Evolutionary conservation across 2,113 vertebrate species (phyloP).

Genomic region (Thomomys bottae): DNA sequence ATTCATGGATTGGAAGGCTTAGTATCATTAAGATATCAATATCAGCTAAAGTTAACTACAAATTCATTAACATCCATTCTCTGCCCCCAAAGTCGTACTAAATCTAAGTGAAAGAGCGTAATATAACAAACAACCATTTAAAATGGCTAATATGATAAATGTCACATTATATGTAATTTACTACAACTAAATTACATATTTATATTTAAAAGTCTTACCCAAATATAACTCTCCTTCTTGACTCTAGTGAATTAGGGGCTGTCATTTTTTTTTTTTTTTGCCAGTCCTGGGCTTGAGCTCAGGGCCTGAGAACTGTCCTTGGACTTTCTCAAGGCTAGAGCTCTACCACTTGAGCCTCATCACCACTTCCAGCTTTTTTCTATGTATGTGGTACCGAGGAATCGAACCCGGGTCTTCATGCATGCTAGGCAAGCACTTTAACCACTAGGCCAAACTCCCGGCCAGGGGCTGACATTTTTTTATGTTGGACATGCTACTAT

Average conservation of each 20-base stretch:
- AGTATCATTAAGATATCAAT: slow-evolving; percentile 25
- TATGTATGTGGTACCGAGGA: no score
- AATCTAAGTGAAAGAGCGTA: neutral
- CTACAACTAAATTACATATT: neutral
- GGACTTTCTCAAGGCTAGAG: no score
- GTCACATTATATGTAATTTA: neutral
- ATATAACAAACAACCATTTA: neutral
- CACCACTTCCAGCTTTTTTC: no score
- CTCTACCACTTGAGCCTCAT: no score
- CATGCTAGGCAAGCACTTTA: no score
- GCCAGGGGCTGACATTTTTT: no score
- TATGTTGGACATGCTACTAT: neutral
- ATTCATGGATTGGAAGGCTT: neutral
- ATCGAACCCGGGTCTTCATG: no score
- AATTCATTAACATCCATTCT: neutral
- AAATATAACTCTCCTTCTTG: neutral
- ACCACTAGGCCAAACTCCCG: no score
- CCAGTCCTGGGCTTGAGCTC: no score
- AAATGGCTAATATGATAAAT: neutral
- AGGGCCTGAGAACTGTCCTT: no score
- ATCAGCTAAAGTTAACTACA: neutral
- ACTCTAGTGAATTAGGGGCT: neutral
- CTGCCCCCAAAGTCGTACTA: neutral
- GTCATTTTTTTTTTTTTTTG: no score
- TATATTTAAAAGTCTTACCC: neutral